Evolutionary conservation across 1,140 invertebrate genomes (phyloP).

Genomic region (Cotesia vestalis): DNA sequence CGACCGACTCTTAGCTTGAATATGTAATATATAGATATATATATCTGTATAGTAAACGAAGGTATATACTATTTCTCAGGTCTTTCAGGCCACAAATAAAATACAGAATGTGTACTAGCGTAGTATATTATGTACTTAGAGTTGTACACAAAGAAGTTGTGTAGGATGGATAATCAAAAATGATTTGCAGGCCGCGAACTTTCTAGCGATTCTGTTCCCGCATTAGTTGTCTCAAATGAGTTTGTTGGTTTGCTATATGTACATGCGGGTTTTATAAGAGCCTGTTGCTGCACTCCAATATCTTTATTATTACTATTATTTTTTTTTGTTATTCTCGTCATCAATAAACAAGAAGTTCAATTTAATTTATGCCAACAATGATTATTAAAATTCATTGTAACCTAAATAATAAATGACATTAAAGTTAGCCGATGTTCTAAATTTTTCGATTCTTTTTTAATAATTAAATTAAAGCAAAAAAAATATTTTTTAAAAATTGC

Average conservation of each 20-base stretch:
- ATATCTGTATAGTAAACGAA: neutral
- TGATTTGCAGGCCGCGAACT: constrained; percentile 25
- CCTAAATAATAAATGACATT: too few species aligned
- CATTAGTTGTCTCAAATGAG: neutral
- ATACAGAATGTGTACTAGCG: neutral
- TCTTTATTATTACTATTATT: too few species aligned
- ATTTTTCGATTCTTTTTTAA: too few species aligned
- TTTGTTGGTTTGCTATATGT: neutral
- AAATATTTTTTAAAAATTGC: too few species aligned
- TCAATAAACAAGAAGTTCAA: too few species aligned
- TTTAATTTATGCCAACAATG: too few species aligned
- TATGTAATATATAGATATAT: neutral
- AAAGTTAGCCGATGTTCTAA: too few species aligned
- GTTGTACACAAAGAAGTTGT: neutral
- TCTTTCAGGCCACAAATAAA: neutral
- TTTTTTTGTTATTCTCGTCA: too few species aligned
- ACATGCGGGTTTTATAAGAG: constrained; percentile 11
- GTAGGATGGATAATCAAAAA: constrained; percentile 17
- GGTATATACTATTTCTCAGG: neutral
- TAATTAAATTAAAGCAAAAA: too few species aligned
- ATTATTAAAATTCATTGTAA: too few species aligned
- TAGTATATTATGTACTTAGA: neutral
- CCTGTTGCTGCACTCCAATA: constrained; percentile 8
- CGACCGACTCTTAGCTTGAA: neutral
- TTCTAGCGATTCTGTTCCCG: constrained; percentile 29